These are phyloP conservation scores for Sceloporus tristichus DNA, from an alignment of 2,113 vertebrate genomes.

Conservation along the genomic window DNA sequence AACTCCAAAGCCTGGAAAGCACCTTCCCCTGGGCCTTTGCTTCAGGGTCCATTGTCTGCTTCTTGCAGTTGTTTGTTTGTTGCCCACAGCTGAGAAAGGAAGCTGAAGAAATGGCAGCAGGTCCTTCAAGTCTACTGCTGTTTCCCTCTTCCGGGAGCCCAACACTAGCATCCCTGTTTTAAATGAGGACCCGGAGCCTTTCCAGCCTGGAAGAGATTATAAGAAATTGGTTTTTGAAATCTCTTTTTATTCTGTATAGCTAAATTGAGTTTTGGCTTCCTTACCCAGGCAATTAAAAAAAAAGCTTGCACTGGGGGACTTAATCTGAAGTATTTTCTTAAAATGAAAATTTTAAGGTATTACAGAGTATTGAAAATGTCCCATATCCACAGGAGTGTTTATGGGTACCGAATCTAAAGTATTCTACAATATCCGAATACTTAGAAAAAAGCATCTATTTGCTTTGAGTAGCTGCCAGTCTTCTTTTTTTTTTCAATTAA, in stretches of 20 bases:
- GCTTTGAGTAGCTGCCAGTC: too few relatives aligned
- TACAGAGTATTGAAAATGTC: too few relatives aligned
- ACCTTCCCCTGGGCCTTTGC: not conserved
- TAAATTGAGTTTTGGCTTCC: not conserved
- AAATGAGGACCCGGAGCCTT: conserved; percentile 11
- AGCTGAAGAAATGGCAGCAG: not conserved
- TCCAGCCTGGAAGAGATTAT: not conserved
- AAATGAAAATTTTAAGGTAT: too few relatives aligned
- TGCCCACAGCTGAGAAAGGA: not conserved
- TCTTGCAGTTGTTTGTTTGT: not conserved
- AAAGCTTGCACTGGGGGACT: too few relatives aligned
- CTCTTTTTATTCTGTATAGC: not conserved
- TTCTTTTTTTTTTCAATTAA: too few relatives aligned
- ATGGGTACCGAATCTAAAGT: too few relatives aligned
- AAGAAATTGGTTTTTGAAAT: not conserved
- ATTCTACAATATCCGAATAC: too few relatives aligned
- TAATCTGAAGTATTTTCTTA: too few relatives aligned
- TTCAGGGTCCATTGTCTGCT: not conserved
- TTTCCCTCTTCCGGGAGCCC: not conserved
- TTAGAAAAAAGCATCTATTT: too few relatives aligned
- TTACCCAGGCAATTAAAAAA: not conserved
- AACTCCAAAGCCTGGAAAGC: not conserved
- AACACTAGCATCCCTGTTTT: not conserved
- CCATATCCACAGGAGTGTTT: too few relatives aligned
- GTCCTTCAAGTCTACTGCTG: not conserved